phyloP scores from a whole-genome alignment of 2,888 invertebrate genomes.

The Lycaena phlaeas region DNA sequence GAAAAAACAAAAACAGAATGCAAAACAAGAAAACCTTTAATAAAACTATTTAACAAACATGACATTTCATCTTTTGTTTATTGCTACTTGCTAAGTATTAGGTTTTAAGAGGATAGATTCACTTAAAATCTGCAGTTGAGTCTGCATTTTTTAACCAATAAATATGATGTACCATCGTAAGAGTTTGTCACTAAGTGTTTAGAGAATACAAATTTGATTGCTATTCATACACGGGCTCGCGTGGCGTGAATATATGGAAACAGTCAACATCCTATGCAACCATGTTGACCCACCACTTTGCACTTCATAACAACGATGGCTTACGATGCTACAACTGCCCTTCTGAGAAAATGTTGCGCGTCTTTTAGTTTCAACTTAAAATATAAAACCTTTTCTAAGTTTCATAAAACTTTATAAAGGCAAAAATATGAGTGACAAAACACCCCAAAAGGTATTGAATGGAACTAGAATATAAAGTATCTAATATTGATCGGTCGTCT shows the following conservation, averaged over 20 bases:
- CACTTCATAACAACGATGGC: slow-evolving; percentile 41
- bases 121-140: no score
- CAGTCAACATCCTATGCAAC: slow-evolving; percentile 28
- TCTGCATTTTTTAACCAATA: no score
- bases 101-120: no score
- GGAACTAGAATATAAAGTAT: neutral
- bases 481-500: no score
- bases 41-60: no score
- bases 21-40: no score
- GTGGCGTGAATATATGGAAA: slow-evolving; percentile 35
- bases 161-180: no score
- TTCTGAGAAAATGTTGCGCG: slow-evolving; percentile 41
- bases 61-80: no score
- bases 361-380: neutral
- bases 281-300: slow-evolving; percentile 57
- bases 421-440: neutral
- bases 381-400: neutral
- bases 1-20: no score
- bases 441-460: slow-evolving; percentile 1
- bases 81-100: no score
- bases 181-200: no score
- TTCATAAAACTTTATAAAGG: slow-evolving; percentile 5
- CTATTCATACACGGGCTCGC: neutral
- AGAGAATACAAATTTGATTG: neutral
- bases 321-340: slow-evolving; percentile 45